phyloP scores from a whole-genome alignment of 2,113 vertebrate genomes.

The Poeciliopsis turrubarensis region DNA sequence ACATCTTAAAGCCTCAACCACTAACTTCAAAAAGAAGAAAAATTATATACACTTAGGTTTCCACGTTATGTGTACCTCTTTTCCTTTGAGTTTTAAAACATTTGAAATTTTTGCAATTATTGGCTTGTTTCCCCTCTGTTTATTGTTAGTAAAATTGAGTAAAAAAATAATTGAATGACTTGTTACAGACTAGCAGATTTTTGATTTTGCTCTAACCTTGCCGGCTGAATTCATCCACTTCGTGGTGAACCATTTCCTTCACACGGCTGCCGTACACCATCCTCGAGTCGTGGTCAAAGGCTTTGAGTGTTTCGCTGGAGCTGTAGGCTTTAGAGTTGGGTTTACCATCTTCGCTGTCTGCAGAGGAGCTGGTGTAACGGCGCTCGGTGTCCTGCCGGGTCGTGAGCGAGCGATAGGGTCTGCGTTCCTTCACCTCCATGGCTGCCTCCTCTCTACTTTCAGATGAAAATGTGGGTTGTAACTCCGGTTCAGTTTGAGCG shows the following conservation, averaged over 20 bases:
- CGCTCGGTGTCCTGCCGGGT: constrained; percentile 90
- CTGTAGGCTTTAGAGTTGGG: constrained; percentile 94
- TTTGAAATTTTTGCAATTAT: too few relatives aligned
- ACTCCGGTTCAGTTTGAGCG: constrained; percentile 70
- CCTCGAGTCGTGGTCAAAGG: constrained; percentile 94
- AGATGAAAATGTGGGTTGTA: constrained; percentile 81
- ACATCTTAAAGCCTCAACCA: too few relatives aligned
- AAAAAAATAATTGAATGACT: too few relatives aligned
- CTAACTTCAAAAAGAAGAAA: too few relatives aligned
- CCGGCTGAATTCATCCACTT: constrained; percentile 91
- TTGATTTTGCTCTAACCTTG: constrained; percentile 80
- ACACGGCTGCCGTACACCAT: constrained; percentile 87
- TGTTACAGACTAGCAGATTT: neutral
- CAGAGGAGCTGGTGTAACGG: constrained; percentile 94
- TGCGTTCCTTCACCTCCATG: constrained; percentile 98
- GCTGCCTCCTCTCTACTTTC: constrained; percentile 78
- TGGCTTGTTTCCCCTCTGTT: too few relatives aligned
- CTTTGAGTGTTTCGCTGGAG: constrained; percentile 98
- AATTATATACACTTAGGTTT: too few relatives aligned
- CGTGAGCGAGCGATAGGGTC: constrained; percentile 95
- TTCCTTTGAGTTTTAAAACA: too few relatives aligned
- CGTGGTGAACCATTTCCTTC: constrained; percentile 94
- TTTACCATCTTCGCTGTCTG: constrained; percentile 93
- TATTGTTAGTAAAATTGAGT: too few relatives aligned
- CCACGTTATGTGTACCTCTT: too few relatives aligned